These are phyloP conservation scores for Xyrichtys novacula DNA, from an alignment of 2,797 vertebrate genomes.

Conservation along the genomic window DNA sequence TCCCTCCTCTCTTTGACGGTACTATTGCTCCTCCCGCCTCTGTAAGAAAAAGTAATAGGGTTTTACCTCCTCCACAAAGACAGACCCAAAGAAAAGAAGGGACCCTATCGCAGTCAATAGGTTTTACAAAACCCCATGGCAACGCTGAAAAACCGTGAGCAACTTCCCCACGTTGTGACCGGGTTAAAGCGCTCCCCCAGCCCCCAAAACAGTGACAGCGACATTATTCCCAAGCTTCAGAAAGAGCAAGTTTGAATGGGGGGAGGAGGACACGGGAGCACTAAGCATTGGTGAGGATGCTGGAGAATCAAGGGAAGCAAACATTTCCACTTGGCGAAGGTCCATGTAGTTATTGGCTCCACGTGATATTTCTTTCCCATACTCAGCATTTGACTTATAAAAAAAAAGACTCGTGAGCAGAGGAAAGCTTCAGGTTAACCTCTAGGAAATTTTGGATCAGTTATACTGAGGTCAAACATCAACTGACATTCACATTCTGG, in stretches of 20 bases:
- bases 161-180: constrained; percentile 84
- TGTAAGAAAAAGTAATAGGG: constrained; percentile 72
- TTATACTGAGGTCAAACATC: too few relatives aligned
- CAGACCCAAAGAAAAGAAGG: constrained; percentile 77
- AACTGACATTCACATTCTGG: too few relatives aligned
- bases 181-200: constrained; percentile 72
- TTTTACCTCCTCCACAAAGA: constrained; percentile 78
- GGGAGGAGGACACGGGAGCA: constrained; percentile 16
- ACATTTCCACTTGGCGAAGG: background rate
- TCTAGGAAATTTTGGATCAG: too few relatives aligned
- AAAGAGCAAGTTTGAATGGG: constrained; percentile 59
- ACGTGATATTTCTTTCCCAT: background rate
- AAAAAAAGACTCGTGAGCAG: too few relatives aligned
- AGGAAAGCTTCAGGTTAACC: too few relatives aligned
- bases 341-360: background rate
- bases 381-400: background rate
- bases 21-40: constrained; percentile 53
- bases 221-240: constrained; percentile 71
- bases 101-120: constrained; percentile 82
- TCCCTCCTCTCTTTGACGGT: constrained; percentile 64
- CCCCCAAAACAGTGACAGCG: constrained; percentile 68
- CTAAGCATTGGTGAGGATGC: constrained; percentile 23
- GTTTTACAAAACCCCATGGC: constrained; percentile 83
- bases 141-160: constrained; percentile 78
- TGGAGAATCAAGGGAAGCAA: constrained; percentile 30